phyloP scores from a whole-genome alignment of 2,797 vertebrate genomes.

The Hippocampus kuda region DNA sequence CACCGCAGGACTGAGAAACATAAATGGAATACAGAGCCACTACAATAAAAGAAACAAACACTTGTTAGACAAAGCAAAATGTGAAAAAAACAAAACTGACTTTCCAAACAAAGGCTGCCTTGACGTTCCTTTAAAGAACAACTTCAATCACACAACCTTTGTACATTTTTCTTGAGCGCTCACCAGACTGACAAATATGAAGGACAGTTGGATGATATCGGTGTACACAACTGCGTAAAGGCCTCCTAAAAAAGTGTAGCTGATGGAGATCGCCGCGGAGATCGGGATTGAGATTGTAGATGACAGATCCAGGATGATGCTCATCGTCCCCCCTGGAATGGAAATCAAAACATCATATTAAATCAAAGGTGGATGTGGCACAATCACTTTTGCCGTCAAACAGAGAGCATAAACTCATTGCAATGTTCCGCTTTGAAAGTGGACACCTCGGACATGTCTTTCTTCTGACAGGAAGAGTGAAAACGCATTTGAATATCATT shows the following conservation, averaged over 20 bases:
- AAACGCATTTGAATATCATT: not conserved
- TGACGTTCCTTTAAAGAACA: not conserved
- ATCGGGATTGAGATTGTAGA: constrained; percentile 54
- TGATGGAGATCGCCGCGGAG: constrained; percentile 60
- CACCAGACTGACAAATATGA: constrained; percentile 67
- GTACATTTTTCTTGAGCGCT: constrained; percentile 29
- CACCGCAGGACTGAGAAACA: constrained; percentile 57
- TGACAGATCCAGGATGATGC: constrained; percentile 60
- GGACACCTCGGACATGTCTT: no score
- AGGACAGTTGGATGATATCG: constrained; percentile 66
- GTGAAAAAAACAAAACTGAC: no score
- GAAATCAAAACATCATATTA: constrained; percentile 1
- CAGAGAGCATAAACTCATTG: no score
- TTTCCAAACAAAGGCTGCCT: not conserved
- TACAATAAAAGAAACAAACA: constrained; percentile 39
- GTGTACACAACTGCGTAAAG: constrained; percentile 74
- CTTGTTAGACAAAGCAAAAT: constrained; percentile 1
- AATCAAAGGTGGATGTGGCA: no score
- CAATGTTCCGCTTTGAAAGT: no score
- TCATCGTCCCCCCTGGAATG: constrained; percentile 64
- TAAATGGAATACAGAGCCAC: constrained; percentile 69
- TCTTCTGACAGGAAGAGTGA: not conserved
- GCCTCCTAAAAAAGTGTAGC: constrained; percentile 69
- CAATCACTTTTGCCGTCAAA: no score
- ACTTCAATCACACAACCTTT: not conserved